Percentiles rank a stretch among this genome's conserved stretches.
These are phyloP conservation scores for Heterodera schachtii DNA, from an alignment of 1,140 invertebrate genomes.

Conservation along the genomic window DNA sequence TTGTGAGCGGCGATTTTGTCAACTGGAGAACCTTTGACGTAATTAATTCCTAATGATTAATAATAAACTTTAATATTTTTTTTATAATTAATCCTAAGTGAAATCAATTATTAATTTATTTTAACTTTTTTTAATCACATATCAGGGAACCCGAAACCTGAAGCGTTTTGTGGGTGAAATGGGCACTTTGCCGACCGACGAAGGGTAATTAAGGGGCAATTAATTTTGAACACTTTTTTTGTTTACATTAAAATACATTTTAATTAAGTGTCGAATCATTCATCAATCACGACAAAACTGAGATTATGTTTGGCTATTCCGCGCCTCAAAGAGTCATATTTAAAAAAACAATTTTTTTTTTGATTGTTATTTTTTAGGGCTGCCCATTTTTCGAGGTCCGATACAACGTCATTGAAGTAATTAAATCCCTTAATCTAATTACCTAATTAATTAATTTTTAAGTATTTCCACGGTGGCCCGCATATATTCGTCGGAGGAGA, in stretches of 20 bases:
- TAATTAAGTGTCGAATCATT: slow-evolving; percentile 21
- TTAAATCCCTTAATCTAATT: no score
- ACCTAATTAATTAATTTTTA: neutral
- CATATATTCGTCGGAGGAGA: slow-evolving; percentile 54
- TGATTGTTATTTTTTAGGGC: slow-evolving; percentile 16
- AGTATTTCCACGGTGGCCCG: slow-evolving; percentile 51
- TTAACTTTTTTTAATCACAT: no score
- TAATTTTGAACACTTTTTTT: no score
- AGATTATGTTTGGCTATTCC: slow-evolving; percentile 48
- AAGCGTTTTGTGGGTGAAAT: neutral
- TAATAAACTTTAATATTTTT: no score
- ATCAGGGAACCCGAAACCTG: neutral
- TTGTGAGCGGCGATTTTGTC: slow-evolving; percentile 42
- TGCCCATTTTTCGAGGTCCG: slow-evolving; percentile 7
- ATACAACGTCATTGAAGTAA: slow-evolving; percentile 17
- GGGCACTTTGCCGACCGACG: neutral
- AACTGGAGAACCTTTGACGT: slow-evolving; percentile 47
- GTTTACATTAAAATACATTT: no score
- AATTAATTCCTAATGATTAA: no score
- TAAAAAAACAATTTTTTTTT: neutral
- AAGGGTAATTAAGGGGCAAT: neutral
- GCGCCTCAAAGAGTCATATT: slow-evolving; percentile 39
- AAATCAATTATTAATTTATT: no score
- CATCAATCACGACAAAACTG: slow-evolving; percentile 42
- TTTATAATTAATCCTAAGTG: no score